These are phyloP conservation scores for Hypomecis atomaria DNA, from an alignment of 2,888 invertebrate genomes.

Conservation along the genomic window DNA sequence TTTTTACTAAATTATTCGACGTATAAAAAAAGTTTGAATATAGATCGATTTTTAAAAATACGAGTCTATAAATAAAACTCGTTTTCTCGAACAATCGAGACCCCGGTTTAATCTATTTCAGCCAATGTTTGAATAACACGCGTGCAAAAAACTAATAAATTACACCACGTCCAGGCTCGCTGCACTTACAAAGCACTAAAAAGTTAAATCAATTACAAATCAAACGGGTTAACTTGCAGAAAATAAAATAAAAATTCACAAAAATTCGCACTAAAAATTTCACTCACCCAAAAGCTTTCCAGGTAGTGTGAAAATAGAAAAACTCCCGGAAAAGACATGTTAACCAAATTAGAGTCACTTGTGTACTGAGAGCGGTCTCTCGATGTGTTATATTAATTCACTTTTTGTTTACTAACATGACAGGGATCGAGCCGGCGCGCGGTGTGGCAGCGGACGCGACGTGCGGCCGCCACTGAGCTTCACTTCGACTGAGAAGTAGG, in stretches of 20 bases:
- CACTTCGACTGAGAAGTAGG: conserved; percentile 65
- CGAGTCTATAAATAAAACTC: conserved; percentile 18
- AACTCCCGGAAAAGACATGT: conserved; percentile 78
- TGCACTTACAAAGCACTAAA: neutral
- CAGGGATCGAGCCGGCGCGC: conserved; percentile 55
- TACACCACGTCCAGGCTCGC: neutral
- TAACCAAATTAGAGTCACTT: conserved; percentile 65
- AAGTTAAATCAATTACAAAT: neutral
- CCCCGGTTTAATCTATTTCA: conserved; percentile 14
- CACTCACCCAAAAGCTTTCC: conserved; percentile 81
- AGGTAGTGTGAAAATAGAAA: conserved; percentile 76
- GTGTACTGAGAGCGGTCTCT: conserved; percentile 67
- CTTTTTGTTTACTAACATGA: conserved; percentile 82
- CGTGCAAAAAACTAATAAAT: conserved; percentile 16
- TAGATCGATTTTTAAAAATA: conserved; percentile 18
- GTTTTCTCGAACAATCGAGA: conserved; percentile 15
- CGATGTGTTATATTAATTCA: conserved; percentile 74
- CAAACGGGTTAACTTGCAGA: neutral
- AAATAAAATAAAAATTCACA: conserved; percentile 8
- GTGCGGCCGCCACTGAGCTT: conserved; percentile 41
- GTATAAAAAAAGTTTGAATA: no score
- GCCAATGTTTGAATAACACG: conserved; percentile 15
- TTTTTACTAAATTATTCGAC: neutral
- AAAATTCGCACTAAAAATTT: conserved; percentile 12
- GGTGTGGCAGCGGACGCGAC: conserved; percentile 44